Base-by-base conservation (phyloP, 2,113 vertebrate genomes). In the Chamaetylas fuelleborni region DNA sequence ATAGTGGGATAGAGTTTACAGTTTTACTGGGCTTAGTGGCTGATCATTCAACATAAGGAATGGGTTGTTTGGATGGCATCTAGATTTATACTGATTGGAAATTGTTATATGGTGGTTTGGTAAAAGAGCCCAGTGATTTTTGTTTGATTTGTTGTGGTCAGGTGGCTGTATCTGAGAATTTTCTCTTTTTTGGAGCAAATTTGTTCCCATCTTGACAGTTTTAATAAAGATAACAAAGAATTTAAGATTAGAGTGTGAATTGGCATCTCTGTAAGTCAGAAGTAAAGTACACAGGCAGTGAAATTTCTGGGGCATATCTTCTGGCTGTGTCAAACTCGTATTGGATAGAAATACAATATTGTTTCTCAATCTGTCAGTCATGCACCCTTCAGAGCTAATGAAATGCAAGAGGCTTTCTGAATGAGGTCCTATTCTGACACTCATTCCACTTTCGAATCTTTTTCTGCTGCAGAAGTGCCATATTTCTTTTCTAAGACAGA, bases 271-370 rank as follows among this genome's bases (percentile, higher is more conserved):
- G 2, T 74, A 60, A 50, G 33, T 80, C 58, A 77, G 23, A 24
- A 76, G 6, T 88, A 82, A 85, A 80, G 23, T 61, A 65, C 38
- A 90, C 42, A 72, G 38, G n/a, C 83, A 70, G 24, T 93, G 82
- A 95, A 95, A 78, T 94, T 88, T 96, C 88, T 93, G 83, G 88
- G 88, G 47, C 92, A 90, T 12, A 33, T 89, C 54, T 81, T 93
- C 67, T 25, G 3, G 31, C 80, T 58, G 4, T 74, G 65, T 91
- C 65, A 73, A 23, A 67, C 33, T 74, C 26, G 2, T 54, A 40
- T 34, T 43, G 90, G 31, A 40, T 83, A 81, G 65, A 87, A 94
- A 89, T 81, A 71, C 19, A 47, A 7, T 74, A 67, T 34, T 66
- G 65, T 86, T 87, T 81, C 56, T 92, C 47, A 4, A 50, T 84